phyloP scores from a whole-genome alignment of 2,797 vertebrate species.

The Nyctalus aviator region DNA sequence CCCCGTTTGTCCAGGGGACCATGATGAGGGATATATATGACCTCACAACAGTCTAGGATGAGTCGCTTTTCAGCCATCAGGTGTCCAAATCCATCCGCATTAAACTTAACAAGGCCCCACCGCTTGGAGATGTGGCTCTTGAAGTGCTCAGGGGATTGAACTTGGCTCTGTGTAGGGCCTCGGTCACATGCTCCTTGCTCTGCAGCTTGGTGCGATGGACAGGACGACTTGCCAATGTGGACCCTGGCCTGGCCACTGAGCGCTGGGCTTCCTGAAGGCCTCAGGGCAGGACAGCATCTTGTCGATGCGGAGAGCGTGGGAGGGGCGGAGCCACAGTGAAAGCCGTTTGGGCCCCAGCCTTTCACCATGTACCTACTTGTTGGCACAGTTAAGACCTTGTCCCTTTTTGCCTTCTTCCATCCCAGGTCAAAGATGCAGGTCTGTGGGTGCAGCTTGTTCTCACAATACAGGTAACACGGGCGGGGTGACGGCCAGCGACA shows the following conservation, averaged over 20 bases:
- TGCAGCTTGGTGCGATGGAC: neutral
- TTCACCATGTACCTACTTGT: slow-evolving; percentile 98
- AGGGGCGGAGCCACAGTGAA: slow-evolving; percentile 95
- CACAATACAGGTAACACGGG: slow-evolving; percentile 93
- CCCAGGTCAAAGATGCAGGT: slow-evolving; percentile 96
- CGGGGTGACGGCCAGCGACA: fast-evolving
- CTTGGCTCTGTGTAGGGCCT: neutral
- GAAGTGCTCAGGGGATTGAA: neutral
- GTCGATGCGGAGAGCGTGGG: slow-evolving; percentile 96
- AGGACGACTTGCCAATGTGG: neutral
- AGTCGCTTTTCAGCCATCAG: neutral
- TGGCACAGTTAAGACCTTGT: slow-evolving; percentile 96
- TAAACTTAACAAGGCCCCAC: neutral
- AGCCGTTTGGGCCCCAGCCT: slow-evolving; percentile 95
- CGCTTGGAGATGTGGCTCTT: neutral
- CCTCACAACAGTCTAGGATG: neutral
- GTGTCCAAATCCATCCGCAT: neutral
- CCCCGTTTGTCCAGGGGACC: neutral
- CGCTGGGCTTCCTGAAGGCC: neutral
- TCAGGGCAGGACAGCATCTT: slow-evolving; percentile 97
- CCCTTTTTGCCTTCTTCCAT: slow-evolving; percentile 95
- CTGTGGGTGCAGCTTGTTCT: slow-evolving; percentile 96
- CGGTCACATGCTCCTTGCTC: neutral
- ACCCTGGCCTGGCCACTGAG: neutral
- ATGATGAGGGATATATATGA: neutral